Conservation (phyloP, 2,797 vertebrate genomes). For the Gymnopithys bicolor region DNA sequence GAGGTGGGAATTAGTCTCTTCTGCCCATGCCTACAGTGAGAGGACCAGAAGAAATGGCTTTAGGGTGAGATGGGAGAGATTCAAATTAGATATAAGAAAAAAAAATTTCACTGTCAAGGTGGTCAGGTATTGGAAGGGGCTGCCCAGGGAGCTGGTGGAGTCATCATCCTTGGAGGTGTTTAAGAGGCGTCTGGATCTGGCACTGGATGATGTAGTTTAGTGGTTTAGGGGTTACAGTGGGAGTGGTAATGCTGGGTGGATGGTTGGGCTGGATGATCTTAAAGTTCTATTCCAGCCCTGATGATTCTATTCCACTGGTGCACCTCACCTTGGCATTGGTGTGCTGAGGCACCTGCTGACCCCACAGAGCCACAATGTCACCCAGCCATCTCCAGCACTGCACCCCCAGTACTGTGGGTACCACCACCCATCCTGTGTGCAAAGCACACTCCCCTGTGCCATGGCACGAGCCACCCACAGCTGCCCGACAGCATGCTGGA, state of each 20-base stretch:
- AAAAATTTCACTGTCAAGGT: background rate
- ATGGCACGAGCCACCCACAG: too few species aligned
- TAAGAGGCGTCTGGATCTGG: background rate
- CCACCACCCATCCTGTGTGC: too few species aligned
- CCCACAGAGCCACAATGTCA: background rate
- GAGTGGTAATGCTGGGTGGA: background rate
- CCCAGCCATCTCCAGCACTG: background rate
- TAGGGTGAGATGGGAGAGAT: background rate
- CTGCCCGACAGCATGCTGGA: accelerated
- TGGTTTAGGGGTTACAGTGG: background rate
- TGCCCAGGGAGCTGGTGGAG: background rate
- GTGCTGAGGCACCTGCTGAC: background rate
- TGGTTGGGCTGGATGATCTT: background rate
- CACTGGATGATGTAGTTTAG: too few species aligned
- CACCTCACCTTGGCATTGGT: background rate
- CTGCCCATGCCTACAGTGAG: background rate
- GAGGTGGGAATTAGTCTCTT: background rate
- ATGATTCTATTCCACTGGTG: background rate
- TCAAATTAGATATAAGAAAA: background rate
- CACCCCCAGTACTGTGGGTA: too few species aligned
- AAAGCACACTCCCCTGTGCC: background rate
- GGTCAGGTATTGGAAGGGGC: background rate
- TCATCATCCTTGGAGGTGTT: background rate
- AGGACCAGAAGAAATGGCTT: background rate
- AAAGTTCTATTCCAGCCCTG: background rate